These are phyloP conservation scores for Hoplostethus atlanticus DNA, from an alignment of 2,797 vertebrate species.

Conservation along the genomic window DNA sequence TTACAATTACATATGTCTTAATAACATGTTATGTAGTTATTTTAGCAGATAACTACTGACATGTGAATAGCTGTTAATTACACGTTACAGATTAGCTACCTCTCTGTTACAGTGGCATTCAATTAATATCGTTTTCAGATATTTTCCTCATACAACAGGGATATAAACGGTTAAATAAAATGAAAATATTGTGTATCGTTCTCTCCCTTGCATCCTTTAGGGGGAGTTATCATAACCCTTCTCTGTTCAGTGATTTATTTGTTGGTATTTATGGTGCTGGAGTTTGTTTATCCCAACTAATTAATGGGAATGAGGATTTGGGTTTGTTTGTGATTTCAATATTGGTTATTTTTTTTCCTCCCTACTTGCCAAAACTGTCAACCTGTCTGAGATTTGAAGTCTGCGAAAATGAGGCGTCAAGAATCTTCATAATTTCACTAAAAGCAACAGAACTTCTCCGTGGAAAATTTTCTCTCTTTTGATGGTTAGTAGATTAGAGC, in stretches of 20 bases:
- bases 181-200: not conserved
- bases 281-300: slow-evolving; percentile 65
- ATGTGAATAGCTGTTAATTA: no score
- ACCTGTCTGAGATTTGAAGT: slow-evolving; percentile 53
- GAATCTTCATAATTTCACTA: slow-evolving; percentile 54
- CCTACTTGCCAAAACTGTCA: slow-evolving; percentile 58
- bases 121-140: not conserved
- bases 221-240: not conserved
- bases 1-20: not conserved
- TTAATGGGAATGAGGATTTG: slow-evolving; percentile 52
- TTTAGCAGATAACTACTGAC: not conserved
- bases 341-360: slow-evolving; percentile 11
- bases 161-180: slow-evolving; percentile 6
- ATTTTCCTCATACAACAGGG: not conserved
- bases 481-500: slow-evolving; percentile 72
- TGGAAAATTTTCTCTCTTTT: slow-evolving; percentile 60
- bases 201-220: slow-evolving; percentile 9
- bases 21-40: not conserved
- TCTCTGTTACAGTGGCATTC: no score
- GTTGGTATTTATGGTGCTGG: slow-evolving; percentile 30
- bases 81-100: no score
- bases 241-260: slow-evolving; percentile 39
- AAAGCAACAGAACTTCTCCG: slow-evolving; percentile 55
- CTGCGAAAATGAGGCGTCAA: slow-evolving; percentile 62
- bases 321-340: slow-evolving; percentile 47